Evolutionary conservation across 2,113 vertebrate genomes (phyloP), one percentile per base, ranked within the genome.

Genomic region (Balaenoptera acutorostrata): DNA sequence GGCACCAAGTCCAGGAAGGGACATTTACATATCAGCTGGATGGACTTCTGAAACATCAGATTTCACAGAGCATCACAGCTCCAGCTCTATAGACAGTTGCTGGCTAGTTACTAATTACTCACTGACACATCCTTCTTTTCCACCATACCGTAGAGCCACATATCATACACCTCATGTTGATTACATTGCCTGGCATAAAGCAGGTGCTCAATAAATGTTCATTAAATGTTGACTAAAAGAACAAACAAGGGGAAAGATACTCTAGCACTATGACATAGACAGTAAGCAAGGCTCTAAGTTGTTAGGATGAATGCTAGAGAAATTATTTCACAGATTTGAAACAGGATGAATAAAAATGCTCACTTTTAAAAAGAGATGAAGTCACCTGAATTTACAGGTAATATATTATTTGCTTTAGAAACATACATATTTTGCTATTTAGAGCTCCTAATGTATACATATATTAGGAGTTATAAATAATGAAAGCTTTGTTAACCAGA

Each of bases 351-450:
- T 92, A 46, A 84, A 91, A 96, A 63, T 29, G 71, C n/a, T 68
- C n/a, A 85, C 29, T 77, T 84, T 83, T n/a, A 72, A 82, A 90
- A 94, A 78, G 20, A 39, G 33, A 90, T 49, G 36, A 96, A 49
- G 39, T 33, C 20, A 49, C 17, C 4, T 77, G 39, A 52, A 52
- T 82, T 75, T 93, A 89, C 8, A 91, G 9, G 78, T 78, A 91
- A 75, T 41, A 52, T 44, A 61, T 52, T 83, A 90, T 52, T 83
- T 78, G 44, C 57, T 75, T 92, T 69, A 81, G 46, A 92, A 78
- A 94, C 21, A 95, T 3, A 82, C 3, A 10, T 61, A 85, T 89
- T 95, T 89, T 94, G 64, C n/a, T 94, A 64, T 81, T 84, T 89
- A 66, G 57, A 46, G 66, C 7, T 63, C 36, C 39, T 71, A 93